phyloP scores from a whole-genome alignment of 1,140 invertebrate species.

The Gryllus bimaculatus region DNA sequence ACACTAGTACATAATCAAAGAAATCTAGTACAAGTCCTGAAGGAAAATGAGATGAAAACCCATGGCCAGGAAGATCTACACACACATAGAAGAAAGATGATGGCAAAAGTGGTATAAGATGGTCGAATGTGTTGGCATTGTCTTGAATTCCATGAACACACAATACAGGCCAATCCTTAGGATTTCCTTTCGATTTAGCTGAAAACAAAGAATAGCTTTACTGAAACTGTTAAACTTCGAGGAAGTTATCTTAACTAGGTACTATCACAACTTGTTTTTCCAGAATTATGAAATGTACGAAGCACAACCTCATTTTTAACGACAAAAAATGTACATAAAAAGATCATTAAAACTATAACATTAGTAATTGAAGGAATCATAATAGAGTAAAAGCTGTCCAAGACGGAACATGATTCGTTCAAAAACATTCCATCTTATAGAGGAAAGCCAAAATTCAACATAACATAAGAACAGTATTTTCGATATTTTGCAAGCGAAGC shows the following conservation, averaged over 20 bases:
- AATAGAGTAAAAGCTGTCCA: too few relatives aligned
- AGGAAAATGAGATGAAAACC: constrained; percentile 51
- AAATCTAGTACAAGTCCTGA: constrained; percentile 37
- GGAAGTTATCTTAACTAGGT: neutral
- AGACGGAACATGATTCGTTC: too few relatives aligned
- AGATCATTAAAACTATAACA: too few relatives aligned
- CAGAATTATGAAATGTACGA: neutral
- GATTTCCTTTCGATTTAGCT: constrained; percentile 54
- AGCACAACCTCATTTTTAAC: neutral
- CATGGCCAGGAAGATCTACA: constrained; percentile 61
- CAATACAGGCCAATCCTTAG: constrained; percentile 41
- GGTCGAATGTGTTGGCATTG: constrained; percentile 56
- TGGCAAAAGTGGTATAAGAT: constrained; percentile 48
- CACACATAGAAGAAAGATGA: constrained; percentile 47
- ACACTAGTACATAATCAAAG: constrained; percentile 37
- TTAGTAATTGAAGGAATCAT: too few relatives aligned
- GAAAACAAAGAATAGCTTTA: constrained; percentile 27
- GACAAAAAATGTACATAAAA: neutral
- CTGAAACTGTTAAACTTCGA: neutral
- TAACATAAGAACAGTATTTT: too few relatives aligned
- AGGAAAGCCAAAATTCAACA: too few relatives aligned
- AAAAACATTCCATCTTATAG: too few relatives aligned
- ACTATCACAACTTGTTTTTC: neutral
- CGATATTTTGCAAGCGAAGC: too few relatives aligned
- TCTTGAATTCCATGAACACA: constrained; percentile 52